Evolutionary conservation across 1,140 invertebrate genomes (phyloP).

Genomic region (Leptinotarsa lineolata): DNA sequence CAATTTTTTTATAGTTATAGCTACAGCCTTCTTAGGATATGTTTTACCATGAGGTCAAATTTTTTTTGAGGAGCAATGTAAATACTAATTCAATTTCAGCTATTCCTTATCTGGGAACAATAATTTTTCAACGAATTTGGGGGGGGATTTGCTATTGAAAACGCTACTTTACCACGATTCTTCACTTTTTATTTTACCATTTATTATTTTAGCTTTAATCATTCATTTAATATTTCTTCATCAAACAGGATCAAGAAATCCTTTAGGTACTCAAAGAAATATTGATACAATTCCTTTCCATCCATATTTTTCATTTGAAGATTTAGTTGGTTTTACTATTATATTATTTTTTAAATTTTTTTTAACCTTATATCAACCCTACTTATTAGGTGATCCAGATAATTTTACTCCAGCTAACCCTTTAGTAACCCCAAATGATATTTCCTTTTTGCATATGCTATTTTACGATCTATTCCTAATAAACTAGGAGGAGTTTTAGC

Average conservation of each 20-base stretch:
- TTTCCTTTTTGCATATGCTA: conserved; percentile 76
- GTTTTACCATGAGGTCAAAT: too few relatives aligned
- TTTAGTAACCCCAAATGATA: conserved; percentile 74
- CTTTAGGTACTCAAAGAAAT: conserved; percentile 64
- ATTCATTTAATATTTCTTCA: conserved; percentile 68
- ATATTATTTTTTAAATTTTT: conserved; percentile 54
- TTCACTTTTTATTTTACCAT: conserved; percentile 71
- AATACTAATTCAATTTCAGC: too few relatives aligned
- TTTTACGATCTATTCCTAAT: conserved; percentile 73
- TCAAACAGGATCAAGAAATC: conserved; percentile 66
- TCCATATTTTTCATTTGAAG: conserved; percentile 65
- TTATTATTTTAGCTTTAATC: conserved; percentile 64
- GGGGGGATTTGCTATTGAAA: conserved; percentile 48
- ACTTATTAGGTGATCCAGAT: conserved; percentile 67
- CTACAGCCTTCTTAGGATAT: too few relatives aligned
- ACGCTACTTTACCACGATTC: conserved; percentile 71
- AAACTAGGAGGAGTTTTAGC: conserved; percentile 74
- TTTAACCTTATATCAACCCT: conserved; percentile 53
- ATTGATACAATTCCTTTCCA: conserved; percentile 67
- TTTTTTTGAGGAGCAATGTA: too few relatives aligned
- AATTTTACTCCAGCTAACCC: conserved; percentile 71
- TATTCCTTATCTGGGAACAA: too few relatives aligned
- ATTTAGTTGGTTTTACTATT: conserved; percentile 63
- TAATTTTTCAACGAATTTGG: conserved; percentile 36
- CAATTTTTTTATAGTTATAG: too few relatives aligned